Evolutionary conservation across 1,140 invertebrate species (phyloP).

Genomic region (Neodiprion virginianus): DNA sequence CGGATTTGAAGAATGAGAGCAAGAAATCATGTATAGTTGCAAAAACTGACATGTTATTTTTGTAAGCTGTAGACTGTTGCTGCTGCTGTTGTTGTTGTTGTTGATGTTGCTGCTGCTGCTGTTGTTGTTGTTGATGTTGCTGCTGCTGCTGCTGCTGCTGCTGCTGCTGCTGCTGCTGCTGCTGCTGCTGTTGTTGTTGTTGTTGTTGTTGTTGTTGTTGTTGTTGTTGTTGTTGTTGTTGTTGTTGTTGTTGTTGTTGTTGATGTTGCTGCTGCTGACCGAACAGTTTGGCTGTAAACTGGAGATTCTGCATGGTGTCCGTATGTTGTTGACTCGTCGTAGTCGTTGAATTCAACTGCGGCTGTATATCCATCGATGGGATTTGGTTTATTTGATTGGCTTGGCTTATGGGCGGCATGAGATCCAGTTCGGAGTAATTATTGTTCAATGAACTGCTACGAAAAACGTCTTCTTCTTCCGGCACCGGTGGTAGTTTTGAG

Average conservation of each 20-base stretch:
- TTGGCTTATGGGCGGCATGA: conserved; percentile 45
- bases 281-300: conserved; percentile 58
- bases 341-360: conserved; percentile 35
- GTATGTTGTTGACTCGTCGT: conserved; percentile 39
- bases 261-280: conserved; percentile 42
- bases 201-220: conserved; percentile 29
- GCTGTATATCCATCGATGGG: conserved; percentile 20
- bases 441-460: conserved; percentile 44
- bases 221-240: conserved; percentile 22
- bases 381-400: conserved; percentile 48
- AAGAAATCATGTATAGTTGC: neutral
- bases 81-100: conserved; percentile 19
- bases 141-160: conserved; percentile 24
- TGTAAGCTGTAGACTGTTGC: conserved; percentile 44
- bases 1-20: neutral
- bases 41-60: conserved; percentile 46
- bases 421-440: conserved; percentile 58
- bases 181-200: conserved; percentile 20
- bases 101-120: conserved; percentile 26
- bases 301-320: conserved; percentile 48
- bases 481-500: conserved; percentile 69
- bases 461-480: conserved; percentile 67
- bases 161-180: conserved; percentile 21
- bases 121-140: conserved; percentile 24
- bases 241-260: conserved; percentile 25